These are phyloP conservation scores for Villa cingulata DNA, from an alignment of 2,888 invertebrate genomes.

Conservation along the genomic window DNA sequence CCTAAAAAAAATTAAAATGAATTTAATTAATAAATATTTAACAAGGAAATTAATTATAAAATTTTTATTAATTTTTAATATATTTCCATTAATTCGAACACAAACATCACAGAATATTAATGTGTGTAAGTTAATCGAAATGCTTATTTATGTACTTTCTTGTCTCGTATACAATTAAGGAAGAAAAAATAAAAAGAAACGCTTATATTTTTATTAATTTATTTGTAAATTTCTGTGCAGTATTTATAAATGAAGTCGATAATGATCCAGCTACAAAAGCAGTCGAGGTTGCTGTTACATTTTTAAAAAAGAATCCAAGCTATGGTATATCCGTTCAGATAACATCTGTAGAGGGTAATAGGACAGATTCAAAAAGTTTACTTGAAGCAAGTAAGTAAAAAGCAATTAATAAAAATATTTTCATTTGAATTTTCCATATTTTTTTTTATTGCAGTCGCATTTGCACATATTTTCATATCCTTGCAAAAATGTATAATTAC, in stretches of 20 bases:
- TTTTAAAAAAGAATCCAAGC: slow-evolving; percentile 53
- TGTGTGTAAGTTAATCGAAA: slow-evolving; percentile 45
- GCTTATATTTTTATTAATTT: slow-evolving; percentile 5
- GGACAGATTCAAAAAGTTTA: slow-evolving; percentile 55
- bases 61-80: neutral
- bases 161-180: no score
- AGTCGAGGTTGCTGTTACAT: slow-evolving; percentile 55
- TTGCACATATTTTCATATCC: no score
- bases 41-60: no score
- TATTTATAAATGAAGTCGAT: slow-evolving; percentile 60
- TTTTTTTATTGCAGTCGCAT: no score
- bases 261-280: slow-evolving; percentile 58
- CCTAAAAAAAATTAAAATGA: no score
- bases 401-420: no score
- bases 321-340: slow-evolving; percentile 43
- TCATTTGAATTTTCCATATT: no score
- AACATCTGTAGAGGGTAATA: slow-evolving; percentile 52
- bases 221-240: slow-evolving; percentile 31
- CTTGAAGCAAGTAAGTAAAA: slow-evolving; percentile 50
- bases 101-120: slow-evolving; percentile 62
- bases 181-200: neutral
- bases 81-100: slow-evolving; percentile 15
- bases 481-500: no score
- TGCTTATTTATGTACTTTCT: no score
- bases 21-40: no score